These are phyloP conservation scores for Pegoplata infirma DNA, from an alignment of 2,888 invertebrate species.

Conservation along the genomic window DNA sequence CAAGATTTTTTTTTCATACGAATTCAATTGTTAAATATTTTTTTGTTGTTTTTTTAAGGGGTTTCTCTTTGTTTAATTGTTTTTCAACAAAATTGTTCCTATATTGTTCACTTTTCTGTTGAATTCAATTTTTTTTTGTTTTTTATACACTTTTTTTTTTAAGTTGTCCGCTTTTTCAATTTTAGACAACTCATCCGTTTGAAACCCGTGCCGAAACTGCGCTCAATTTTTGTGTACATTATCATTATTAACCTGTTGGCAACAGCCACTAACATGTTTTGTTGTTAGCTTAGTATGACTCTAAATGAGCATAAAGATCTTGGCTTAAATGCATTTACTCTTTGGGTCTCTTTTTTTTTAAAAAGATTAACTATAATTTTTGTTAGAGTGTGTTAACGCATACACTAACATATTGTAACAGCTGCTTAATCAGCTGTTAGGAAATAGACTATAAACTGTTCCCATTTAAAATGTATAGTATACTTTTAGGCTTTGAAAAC, in stretches of 20 bases:
- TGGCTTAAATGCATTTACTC: constrained; percentile 59
- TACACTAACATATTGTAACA: too few relatives aligned
- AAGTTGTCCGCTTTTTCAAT: constrained; percentile 21
- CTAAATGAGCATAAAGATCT: constrained; percentile 50
- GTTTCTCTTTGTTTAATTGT: constrained; percentile 14
- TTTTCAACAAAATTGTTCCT: constrained; percentile 29
- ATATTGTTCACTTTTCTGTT: constrained; percentile 22
- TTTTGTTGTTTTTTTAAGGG: constrained; percentile 1
- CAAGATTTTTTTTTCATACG: constrained; percentile 11
- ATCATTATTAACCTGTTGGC: constrained; percentile 72
- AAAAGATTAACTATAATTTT: too few relatives aligned
- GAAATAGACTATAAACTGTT: too few relatives aligned
- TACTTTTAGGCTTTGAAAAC: too few relatives aligned
- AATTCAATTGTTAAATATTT: background rate
- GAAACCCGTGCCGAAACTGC: constrained; percentile 72
- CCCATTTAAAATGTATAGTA: too few relatives aligned
- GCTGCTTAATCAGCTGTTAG: too few relatives aligned
- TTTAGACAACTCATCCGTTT: constrained; percentile 70
- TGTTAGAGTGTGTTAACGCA: too few relatives aligned
- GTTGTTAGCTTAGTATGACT: constrained; percentile 22
- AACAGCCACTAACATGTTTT: constrained; percentile 27
- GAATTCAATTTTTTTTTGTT: constrained; percentile 26
- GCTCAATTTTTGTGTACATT: constrained; percentile 68
- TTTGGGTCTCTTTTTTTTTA: too few relatives aligned
- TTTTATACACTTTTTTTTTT: constrained; percentile 16